Conservation (phyloP, 2,888 invertebrate genomes). For the Nowickia ferox region DNA sequence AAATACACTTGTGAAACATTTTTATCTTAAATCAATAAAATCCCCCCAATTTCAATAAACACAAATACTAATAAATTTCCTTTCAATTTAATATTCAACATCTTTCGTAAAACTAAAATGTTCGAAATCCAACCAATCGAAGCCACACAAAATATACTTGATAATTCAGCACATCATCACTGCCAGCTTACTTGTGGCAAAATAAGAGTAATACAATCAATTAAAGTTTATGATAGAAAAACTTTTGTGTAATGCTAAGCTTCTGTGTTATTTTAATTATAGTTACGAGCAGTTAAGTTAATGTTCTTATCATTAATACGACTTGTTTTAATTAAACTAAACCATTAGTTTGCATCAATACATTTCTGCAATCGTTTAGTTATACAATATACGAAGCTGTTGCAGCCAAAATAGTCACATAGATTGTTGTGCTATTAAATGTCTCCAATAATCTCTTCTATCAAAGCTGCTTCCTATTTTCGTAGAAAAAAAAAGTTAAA, state of each 20-base stretch:
- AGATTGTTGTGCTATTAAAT: no score
- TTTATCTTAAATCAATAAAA: neutral
- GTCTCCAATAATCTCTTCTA: no score
- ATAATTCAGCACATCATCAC: constrained; percentile 16
- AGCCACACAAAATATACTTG: constrained; percentile 6
- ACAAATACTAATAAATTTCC: constrained; percentile 28
- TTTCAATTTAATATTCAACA: neutral
- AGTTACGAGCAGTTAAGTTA: constrained; percentile 14
- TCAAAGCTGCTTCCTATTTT: no score
- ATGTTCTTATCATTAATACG: constrained; percentile 40
- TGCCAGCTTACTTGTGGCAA: neutral
- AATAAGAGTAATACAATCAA: neutral
- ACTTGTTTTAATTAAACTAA: constrained; percentile 56
- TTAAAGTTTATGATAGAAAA: constrained; percentile 1
- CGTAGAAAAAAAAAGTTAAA: neutral
- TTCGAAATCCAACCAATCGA: neutral
- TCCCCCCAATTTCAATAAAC: neutral
- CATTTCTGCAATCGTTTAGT: constrained; percentile 44
- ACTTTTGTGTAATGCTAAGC: constrained; percentile 22
- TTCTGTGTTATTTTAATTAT: neutral
- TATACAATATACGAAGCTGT: constrained; percentile 39
- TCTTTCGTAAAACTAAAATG: neutral
- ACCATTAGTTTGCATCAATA: constrained; percentile 51
- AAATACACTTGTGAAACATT: neutral
- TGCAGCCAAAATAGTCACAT: neutral